Evolutionary conservation across 2,797 vertebrate genomes (phyloP), one percentile per base, ranked within the genome.

Genomic region (Pogoniulus pusillus): DNA sequence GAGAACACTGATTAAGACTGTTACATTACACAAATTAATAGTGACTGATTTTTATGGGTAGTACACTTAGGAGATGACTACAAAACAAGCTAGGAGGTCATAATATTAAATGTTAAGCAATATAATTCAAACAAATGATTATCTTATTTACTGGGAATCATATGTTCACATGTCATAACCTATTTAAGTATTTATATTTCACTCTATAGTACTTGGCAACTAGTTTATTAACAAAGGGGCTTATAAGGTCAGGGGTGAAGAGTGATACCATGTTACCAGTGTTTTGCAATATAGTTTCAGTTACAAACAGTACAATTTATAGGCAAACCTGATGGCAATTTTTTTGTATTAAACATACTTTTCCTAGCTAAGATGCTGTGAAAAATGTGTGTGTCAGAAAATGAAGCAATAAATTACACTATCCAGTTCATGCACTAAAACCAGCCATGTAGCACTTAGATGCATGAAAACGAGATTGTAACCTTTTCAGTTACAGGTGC

Each of bases 1-100:
- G 88, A 95, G 91, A 91, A 96, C 94, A 66, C 55, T 87, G 85
- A 92, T 93, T 95, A 92, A 70, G 87, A 95, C 85, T 94, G 91
- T 78, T 82, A 51, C 41, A 32, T 94, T 93, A 82, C 66, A 79
- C 92, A 94, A 96, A 95, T 94, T 83, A 95, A 84, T 65, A 84
- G 57, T 90, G 85, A 92, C 77, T 94, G 59, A 83, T 94, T 94
- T 97, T 88, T 94, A 81, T 91, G 91, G 63, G 63, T 89, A 95
- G 79, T 90, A 91, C 68, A 76, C 81, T 93, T 95, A 81, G 54
- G 73, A 95, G 96, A 93, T 87, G 11, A 77, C 77, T 93, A 83
- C 75, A 91, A 85, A 95, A 96, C 86, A 96, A 95, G 85, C 75
- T 78, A 72, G 55, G 83, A 90, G 81, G 54, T 85, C 7, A 5